Evolutionary conservation across 2,888 invertebrate species (phyloP), one percentile per base, ranked within the genome.

Genomic region (Rotaria macrura): DNA sequence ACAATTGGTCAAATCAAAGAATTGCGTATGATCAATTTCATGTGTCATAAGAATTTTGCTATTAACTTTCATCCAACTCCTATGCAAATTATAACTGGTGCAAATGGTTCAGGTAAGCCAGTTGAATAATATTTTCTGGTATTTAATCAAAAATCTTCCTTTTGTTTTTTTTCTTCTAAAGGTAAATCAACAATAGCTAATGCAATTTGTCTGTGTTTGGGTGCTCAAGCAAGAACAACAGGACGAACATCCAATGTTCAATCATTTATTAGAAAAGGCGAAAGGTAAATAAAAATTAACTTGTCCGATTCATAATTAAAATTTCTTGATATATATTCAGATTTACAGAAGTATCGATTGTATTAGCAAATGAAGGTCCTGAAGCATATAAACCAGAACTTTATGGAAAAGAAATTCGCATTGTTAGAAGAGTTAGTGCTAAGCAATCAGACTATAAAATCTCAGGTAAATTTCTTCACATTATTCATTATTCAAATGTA

Each of bases 141-240:
- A n/a, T n/a, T n/a, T n/a, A n/a, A n/a, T n/a, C n/a, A n/a, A n/a
- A n/a, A n/a, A n/a, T n/a, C n/a, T n/a, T n/a, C n/a, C n/a, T n/a
- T n/a, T 65, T 4, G 84, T 84, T 86, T 88, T 88, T 84, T 86
- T 84, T 86, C 88, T 88, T 84, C 85, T 92, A 92, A 96, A 92
- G 98, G 98, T 0, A 98, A 98, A 92, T 97, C 96, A 92, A 97
- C 97, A 7, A 93, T 97, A 88, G 92, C 97, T 87, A 94, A 96
- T 25, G 96, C 95, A 0, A 88, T 93, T 23, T 94, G 96, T 0
- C 93, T 97, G 38, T 92, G 92, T n/a, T 92, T 98, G 23, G 97
- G 97, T 38, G 95, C 94, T 17, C 94, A 93, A 89, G 96, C 96
- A 0, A 88, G 88, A 10, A 88, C 88, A 0, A 90, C 90, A 20